These are phyloP conservation scores for Cossypha heuglini DNA, from an alignment of 2,797 vertebrate species.

Conservation along the genomic window DNA sequence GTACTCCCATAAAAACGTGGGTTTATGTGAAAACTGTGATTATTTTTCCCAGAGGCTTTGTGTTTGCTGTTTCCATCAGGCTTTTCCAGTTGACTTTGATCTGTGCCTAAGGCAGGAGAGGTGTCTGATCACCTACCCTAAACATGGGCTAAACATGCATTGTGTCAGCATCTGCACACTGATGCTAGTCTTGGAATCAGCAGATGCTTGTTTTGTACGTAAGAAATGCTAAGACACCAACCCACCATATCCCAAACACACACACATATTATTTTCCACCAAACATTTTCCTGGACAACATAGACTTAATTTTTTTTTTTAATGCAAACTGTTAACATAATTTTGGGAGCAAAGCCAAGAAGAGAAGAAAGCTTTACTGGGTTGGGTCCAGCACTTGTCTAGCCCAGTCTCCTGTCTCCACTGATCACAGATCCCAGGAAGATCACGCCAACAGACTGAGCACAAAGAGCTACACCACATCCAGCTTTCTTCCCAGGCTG, in stretches of 20 bases:
- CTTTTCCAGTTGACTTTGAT: neutral
- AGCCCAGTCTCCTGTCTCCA: neutral
- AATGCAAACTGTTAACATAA: neutral
- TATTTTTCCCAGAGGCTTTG: neutral
- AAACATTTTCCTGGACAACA: neutral
- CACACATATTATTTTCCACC: neutral
- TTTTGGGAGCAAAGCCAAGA: neutral
- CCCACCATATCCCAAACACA: neutral
- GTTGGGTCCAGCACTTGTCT: neutral
- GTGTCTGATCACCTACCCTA: neutral
- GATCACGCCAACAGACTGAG: neutral
- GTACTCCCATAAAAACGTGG: neutral
- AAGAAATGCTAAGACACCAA: neutral
- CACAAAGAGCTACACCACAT: neutral
- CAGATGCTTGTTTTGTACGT: accelerated
- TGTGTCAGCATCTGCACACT: neutral
- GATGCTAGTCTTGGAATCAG: neutral
- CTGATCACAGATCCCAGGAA: neutral
- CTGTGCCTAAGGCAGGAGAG: neutral
- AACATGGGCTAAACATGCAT: neutral
- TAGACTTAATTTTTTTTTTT: neutral
- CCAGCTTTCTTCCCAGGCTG: neutral
- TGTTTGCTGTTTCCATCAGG: neutral
- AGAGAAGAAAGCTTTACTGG: neutral
- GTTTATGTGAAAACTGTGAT: neutral